These are phyloP conservation scores for Pagetopsis macropterus DNA, from an alignment of 2,797 vertebrate species.

Conservation along the genomic window DNA sequence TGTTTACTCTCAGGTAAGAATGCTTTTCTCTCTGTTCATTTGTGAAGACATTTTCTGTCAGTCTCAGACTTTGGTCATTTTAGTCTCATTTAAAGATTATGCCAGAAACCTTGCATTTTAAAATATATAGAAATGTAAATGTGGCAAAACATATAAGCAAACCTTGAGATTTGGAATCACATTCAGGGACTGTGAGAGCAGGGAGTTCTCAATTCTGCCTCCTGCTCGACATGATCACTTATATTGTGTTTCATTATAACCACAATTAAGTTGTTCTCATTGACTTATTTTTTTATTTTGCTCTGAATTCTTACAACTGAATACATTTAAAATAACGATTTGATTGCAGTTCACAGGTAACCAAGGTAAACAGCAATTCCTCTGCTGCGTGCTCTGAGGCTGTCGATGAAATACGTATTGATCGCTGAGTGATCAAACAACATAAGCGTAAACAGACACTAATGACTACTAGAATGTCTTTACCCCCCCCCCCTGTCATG, in stretches of 20 bases:
- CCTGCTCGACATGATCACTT: background rate
- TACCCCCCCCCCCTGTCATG: background rate
- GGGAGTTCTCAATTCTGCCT: background rate
- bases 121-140: background rate
- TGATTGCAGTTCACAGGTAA: constrained; percentile 7
- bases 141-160: background rate
- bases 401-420: constrained; percentile 28
- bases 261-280: background rate
- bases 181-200: too few relatives aligned
- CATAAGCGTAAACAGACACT: constrained; percentile 15
- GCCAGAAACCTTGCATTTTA: background rate
- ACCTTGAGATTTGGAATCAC: background rate
- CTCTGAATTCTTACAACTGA: constrained; percentile 9
- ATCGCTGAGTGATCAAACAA: constrained; percentile 16
- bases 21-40: constrained; percentile 26
- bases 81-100: background rate
- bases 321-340: constrained; percentile 14
- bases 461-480: constrained; percentile 6
- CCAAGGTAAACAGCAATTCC: constrained; percentile 27
- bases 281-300: background rate
- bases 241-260: constrained; percentile 3
- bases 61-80: constrained; percentile 7
- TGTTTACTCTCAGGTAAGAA: constrained; percentile 92
- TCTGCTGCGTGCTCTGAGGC: background rate
- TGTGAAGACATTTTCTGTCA: constrained; percentile 22